phyloP scores from a whole-genome alignment of 2,797 vertebrate species.

The Borostomias antarcticus region DNA sequence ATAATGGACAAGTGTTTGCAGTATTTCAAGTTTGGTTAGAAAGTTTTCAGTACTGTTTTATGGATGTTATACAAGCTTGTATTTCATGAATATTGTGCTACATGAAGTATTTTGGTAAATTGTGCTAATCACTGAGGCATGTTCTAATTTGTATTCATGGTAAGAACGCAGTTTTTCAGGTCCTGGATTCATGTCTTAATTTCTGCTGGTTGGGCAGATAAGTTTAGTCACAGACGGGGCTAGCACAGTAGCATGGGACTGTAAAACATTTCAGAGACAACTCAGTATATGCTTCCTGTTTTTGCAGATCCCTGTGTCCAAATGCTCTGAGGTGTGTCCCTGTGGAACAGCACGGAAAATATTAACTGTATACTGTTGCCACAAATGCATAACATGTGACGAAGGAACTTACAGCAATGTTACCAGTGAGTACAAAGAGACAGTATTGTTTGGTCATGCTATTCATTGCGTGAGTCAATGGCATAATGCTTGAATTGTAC shows the following conservation, averaged over 20 bases:
- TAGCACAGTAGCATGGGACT: too few species aligned
- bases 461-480: not conserved
- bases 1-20: not conserved
- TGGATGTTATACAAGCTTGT: too few species aligned
- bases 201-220: too few species aligned
- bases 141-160: too few species aligned
- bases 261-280: not conserved
- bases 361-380: conserved; percentile 66
- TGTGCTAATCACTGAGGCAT: too few species aligned
- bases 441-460: not conserved
- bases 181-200: too few species aligned
- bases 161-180: too few species aligned
- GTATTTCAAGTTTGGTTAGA: not conserved
- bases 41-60: not conserved
- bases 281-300: too few species aligned
- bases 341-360: conserved; percentile 65
- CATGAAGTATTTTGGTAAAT: too few species aligned
- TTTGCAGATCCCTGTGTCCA: conserved; percentile 57
- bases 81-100: too few species aligned
- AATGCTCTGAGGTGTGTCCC: conserved; percentile 62
- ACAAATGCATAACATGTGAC: conserved; percentile 57
- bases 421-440: conserved; percentile 50
- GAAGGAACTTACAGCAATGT: conserved; percentile 64
- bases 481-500: not conserved
- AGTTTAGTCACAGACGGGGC: too few species aligned